These are phyloP conservation scores for Drosophila setosimentum DNA, from an alignment of 2,888 invertebrate species.

Conservation along the genomic window DNA sequence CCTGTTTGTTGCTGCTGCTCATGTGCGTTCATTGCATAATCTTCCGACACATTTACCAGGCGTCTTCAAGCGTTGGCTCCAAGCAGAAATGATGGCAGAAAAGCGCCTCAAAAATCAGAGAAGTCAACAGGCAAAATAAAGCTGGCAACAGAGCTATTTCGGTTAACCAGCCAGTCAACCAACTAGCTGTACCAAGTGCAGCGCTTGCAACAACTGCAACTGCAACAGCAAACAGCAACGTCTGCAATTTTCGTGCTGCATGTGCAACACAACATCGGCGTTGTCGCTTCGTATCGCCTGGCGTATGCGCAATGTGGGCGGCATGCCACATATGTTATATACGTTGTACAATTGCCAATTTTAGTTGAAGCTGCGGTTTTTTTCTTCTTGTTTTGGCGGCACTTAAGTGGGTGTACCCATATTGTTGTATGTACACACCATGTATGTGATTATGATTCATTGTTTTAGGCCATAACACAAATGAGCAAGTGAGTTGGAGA, in stretches of 20 bases:
- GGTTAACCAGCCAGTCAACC: constrained; percentile 43
- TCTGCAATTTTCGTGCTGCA: constrained; percentile 3
- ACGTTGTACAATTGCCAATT: constrained; percentile 35
- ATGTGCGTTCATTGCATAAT: constrained; percentile 80
- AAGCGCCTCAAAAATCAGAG: constrained; percentile 60
- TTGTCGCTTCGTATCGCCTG: constrained; percentile 33
- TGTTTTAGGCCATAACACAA: constrained; percentile 26
- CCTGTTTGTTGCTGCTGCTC: constrained; percentile 43
- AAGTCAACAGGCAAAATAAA: constrained; percentile 64
- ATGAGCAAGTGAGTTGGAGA: background rate
- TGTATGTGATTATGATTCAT: constrained; percentile 45
- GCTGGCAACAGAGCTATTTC: constrained; percentile 32
- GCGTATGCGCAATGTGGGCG: constrained; percentile 72
- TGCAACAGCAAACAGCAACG: background rate
- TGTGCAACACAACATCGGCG: background rate
- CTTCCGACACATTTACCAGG: constrained; percentile 70
- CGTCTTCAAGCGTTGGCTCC: constrained; percentile 69
- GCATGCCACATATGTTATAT: constrained; percentile 31
- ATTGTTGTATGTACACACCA: constrained; percentile 7
- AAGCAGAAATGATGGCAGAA: constrained; percentile 44
- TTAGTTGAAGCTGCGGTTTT: constrained; percentile 25
- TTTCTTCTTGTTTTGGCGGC: constrained; percentile 5
- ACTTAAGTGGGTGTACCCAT: constrained; percentile 50
- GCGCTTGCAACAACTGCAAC: constrained; percentile 3
- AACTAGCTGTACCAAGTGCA: constrained; percentile 72